These are phyloP conservation scores for Phanerotoma sp. DNA, from an alignment of 2,888 invertebrate genomes.

Conservation along the genomic window DNA sequence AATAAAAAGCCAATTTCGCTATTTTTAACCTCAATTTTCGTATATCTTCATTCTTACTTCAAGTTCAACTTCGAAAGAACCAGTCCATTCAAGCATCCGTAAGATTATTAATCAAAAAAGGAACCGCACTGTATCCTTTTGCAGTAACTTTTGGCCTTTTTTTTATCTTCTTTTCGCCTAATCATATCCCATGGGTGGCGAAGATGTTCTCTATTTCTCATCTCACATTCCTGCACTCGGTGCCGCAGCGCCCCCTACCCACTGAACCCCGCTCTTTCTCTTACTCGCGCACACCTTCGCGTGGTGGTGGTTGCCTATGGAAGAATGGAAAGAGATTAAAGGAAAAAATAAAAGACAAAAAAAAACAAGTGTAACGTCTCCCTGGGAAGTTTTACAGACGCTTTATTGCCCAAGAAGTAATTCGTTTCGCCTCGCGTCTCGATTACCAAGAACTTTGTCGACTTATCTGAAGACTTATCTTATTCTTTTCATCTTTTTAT, in stretches of 20 bases:
- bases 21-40: not conserved
- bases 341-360: slow-evolving; percentile 4
- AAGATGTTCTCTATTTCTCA: slow-evolving; percentile 17
- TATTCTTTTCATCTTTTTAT: slow-evolving; percentile 10
- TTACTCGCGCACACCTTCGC: not conserved
- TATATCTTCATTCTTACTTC: not conserved
- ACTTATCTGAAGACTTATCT: slow-evolving; percentile 24
- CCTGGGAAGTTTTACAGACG: slow-evolving; percentile 10
- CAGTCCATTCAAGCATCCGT: not conserved
- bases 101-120: slow-evolving; percentile 15
- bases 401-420: slow-evolving; percentile 16
- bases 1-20: too few relatives aligned
- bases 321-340: slow-evolving; percentile 3
- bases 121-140: slow-evolving; percentile 10
- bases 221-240: slow-evolving; percentile 15
- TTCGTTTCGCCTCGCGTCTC: slow-evolving; percentile 18
- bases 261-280: not conserved
- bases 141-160: slow-evolving; percentile 6
- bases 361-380: slow-evolving; percentile 4
- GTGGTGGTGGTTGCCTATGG: not conserved
- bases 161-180: slow-evolving; percentile 8
- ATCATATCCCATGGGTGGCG: slow-evolving; percentile 19
- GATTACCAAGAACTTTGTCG: slow-evolving; percentile 25
- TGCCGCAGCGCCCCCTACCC: not conserved
- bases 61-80: not conserved